Base-by-base conservation (phyloP, 2,797 vertebrate genomes). In the Sebastes dallii region DNA sequence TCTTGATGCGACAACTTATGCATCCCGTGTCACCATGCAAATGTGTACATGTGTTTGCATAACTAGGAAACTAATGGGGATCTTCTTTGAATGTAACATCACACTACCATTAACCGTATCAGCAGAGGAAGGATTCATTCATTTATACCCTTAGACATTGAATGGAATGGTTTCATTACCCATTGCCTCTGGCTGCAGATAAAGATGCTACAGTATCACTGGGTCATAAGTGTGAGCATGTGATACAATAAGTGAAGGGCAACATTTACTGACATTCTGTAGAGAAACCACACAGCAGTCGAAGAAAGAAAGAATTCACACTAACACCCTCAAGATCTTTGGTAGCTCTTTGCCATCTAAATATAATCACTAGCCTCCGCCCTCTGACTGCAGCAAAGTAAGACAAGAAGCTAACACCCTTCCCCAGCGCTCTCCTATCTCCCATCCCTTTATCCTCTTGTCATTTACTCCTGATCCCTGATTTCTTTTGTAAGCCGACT, bases 401-500 rank as follows among this genome's bases (percentile, higher is more conserved):
- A 83, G 79, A 81, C 64, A 60, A 72, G 66, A 74, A 68, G 61
- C 73, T 64, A 81, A 24, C 58, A 67, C 68, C 67, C 77, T 61
- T 72, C 81, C 39, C 52, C 54, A 60, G 52, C 56, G 62, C 77
- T 80, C 66, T 52, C 55, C 83, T 71, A 80, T 89, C 79, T 78
- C 72, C 68, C 34, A 80, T 86, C 80, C 81, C 77, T 86, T 92
- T 90, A 94, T 92, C 91, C 91, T 86, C 89, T 92, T 91, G 89
- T 94, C 84, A 90, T 92, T 92, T 89, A 79, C 78, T 87, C 80
- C 75, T 89, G 80, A 94, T 93, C 93, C 86, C 86, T 79, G 86
- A 91, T 91, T 93, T 89, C 90, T 84, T 85, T 86, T 80, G 78
- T 94, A 93, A 93, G 88, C 89, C 76, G 66, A 79, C 88, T 90